Evolutionary conservation across 2,888 invertebrate genomes (phyloP).

Genomic region (Tetanocera ferruginea): DNA sequence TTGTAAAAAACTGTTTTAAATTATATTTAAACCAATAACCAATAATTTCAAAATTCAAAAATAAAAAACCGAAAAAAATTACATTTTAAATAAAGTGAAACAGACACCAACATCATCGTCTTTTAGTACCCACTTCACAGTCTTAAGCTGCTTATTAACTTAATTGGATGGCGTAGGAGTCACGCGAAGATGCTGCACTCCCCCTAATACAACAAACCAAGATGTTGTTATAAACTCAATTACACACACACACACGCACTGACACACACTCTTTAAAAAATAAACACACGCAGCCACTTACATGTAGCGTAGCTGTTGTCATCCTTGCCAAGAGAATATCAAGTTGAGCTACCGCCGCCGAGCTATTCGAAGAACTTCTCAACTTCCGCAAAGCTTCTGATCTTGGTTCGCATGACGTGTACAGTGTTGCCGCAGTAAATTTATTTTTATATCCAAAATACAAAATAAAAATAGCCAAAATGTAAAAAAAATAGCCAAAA

Average conservation of each 20-base stretch:
- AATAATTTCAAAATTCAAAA: no score
- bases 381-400: background rate
- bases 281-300: background rate
- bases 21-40: no score
- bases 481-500: no score
- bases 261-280: background rate
- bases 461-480: no score
- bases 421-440: no score
- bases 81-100: no score
- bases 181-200: background rate
- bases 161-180: background rate
- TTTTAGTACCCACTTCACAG: background rate
- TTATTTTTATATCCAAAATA: no score
- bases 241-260: background rate
- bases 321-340: background rate
- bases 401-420: constrained; percentile 2
- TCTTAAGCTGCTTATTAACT: background rate
- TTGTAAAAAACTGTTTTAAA: no score
- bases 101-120: no score
- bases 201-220: no score
- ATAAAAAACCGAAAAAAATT: no score
- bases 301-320: background rate
- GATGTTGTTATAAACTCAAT: no score
- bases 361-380: background rate
- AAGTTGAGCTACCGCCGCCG: background rate